Conservation (phyloP, 2,113 vertebrate species). For the Apeltes quadracus region DNA sequence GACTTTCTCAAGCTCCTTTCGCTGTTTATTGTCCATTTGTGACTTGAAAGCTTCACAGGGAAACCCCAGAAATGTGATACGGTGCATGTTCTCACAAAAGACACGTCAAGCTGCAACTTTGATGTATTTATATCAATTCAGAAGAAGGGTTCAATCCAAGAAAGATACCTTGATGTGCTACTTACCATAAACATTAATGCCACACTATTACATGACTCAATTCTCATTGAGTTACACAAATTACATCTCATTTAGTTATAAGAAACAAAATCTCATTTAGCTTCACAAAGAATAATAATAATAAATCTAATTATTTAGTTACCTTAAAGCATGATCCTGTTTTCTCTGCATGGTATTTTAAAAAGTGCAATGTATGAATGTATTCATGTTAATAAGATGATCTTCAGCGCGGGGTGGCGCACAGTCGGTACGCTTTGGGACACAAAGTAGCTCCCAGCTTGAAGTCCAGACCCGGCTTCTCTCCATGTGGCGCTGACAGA, state of each 20-base stretch:
- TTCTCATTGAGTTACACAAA: no score
- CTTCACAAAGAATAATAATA: no score
- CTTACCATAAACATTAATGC: not conserved
- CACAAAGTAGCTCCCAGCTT: slow-evolving; percentile 34
- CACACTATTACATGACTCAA: not conserved
- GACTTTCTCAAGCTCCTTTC: slow-evolving; percentile 7
- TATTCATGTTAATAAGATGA: no score
- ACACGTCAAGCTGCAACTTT: slow-evolving; percentile 17
- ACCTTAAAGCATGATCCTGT: not conserved
- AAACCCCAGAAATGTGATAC: slow-evolving; percentile 58
- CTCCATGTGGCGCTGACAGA: slow-evolving; percentile 55
- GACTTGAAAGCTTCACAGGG: slow-evolving; percentile 49
- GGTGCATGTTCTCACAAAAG: slow-evolving; percentile 3
- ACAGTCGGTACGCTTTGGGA: slow-evolving; percentile 68
- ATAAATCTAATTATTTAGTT: no score
- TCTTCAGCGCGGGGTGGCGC: slow-evolving; percentile 41
- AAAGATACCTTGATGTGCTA: not conserved
- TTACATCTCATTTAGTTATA: not conserved
- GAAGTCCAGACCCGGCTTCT: slow-evolving; percentile 67
- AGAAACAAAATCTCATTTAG: not conserved
- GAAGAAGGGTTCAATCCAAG: not conserved
- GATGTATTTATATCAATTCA: not conserved
- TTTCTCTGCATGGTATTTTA: not conserved
- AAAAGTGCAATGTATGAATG: not conserved
- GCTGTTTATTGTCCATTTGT: slow-evolving; percentile 59